These are phyloP conservation scores for Diarsia mendica DNA, from an alignment of 2,888 invertebrate genomes.

Conservation along the genomic window DNA sequence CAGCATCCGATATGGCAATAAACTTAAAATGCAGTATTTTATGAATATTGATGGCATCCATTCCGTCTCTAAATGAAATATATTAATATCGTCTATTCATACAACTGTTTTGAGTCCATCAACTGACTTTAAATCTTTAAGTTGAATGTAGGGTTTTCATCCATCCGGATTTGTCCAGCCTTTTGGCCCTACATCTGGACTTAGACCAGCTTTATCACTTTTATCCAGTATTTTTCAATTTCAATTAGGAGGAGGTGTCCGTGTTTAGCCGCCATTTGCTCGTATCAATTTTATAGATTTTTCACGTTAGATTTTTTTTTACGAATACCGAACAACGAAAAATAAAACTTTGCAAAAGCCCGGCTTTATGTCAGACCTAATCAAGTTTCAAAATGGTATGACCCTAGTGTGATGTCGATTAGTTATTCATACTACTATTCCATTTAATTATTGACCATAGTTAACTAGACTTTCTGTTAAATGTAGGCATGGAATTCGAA, in stretches of 20 bases:
- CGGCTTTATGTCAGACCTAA: neutral
- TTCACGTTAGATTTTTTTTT: neutral
- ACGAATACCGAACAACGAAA: neutral
- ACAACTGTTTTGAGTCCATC: constrained; percentile 16
- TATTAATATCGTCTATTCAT: constrained; percentile 36
- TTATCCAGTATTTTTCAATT: neutral
- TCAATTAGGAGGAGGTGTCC: neutral
- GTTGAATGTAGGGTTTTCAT: neutral
- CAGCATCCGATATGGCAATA: constrained; percentile 17
- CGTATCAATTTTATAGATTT: neutral
- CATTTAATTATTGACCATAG: constrained; percentile 36
- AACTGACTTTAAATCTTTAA: constrained; percentile 30
- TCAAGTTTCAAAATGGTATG: neutral
- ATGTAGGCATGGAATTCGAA: neutral
- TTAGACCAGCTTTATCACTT: neutral
- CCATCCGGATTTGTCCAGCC: neutral
- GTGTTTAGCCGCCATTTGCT: neutral
- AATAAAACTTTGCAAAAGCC: neutral
- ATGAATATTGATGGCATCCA: constrained; percentile 52
- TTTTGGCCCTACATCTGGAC: neutral
- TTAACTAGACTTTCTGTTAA: constrained; percentile 6
- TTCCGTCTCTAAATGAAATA: constrained; percentile 23
- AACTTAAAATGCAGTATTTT: constrained; percentile 30
- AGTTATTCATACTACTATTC: constrained; percentile 34
- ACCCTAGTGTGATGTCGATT: constrained; percentile 2